phyloP scores from a whole-genome alignment of 2,797 vertebrate genomes.

The Loriculus beryllinus region DNA sequence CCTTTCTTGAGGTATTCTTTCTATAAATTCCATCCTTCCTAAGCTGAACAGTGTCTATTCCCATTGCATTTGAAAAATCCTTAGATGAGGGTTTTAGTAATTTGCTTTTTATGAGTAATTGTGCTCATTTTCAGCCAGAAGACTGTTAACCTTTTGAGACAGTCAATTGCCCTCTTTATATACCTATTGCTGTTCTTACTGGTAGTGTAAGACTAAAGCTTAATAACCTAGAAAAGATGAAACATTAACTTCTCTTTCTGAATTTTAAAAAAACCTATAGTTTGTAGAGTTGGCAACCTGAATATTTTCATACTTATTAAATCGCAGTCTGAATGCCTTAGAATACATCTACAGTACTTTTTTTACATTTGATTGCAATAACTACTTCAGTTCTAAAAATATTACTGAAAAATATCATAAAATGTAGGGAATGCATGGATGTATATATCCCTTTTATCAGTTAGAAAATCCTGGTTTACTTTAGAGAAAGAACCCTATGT shows the following conservation, averaged over 20 bases:
- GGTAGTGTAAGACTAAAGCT: constrained; percentile 38
- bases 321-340: not conserved
- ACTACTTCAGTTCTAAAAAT: not conserved
- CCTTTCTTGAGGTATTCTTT: not conserved
- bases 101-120: constrained; percentile 63
- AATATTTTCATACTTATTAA: not conserved
- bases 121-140: constrained; percentile 56
- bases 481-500: not conserved
- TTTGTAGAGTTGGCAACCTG: not conserved
- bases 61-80: not conserved
- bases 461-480: not conserved
- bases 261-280: no score
- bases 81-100: constrained; percentile 9
- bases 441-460: not conserved
- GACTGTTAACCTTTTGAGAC: constrained; percentile 66
- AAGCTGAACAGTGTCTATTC: not conserved
- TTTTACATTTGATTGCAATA: not conserved
- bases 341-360: not conserved
- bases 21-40: not conserved
- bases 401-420: not conserved
- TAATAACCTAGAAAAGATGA: constrained; percentile 67
- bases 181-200: constrained; percentile 36
- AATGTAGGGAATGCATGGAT: not conserved
- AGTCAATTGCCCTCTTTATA: constrained; percentile 61
- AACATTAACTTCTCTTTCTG: constrained; percentile 18